Conservation (phyloP, 2,797 vertebrate species). For the Acanthornis magna region DNA sequence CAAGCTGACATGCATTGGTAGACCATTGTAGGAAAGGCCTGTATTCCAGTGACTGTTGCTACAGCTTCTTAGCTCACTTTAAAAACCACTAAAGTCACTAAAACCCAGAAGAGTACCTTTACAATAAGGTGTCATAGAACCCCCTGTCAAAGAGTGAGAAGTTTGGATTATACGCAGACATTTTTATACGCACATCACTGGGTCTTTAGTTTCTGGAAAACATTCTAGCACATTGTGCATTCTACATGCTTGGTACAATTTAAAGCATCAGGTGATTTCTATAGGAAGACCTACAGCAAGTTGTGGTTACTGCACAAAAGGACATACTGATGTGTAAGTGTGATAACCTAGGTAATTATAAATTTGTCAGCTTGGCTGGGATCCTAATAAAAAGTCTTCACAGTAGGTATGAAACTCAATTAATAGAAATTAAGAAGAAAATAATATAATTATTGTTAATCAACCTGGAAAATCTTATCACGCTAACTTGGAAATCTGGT, state of each 20-base stretch:
- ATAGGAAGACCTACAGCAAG: not conserved
- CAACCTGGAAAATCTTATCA: not conserved
- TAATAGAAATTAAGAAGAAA: slow-evolving; percentile 9
- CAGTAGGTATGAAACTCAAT: not conserved
- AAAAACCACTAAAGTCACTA: not conserved
- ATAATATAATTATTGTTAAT: not conserved
- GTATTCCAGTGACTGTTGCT: not conserved
- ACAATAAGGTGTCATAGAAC: not conserved
- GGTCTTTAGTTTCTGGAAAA: not conserved
- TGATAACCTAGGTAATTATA: not conserved
- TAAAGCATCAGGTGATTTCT: not conserved
- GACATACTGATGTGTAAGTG: not conserved
- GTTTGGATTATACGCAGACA: not conserved
- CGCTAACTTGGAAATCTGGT: not conserved
- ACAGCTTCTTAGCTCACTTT: not conserved
- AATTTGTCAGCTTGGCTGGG: not conserved
- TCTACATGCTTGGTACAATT: not conserved
- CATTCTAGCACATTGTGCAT: not conserved
- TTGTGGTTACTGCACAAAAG: not conserved
- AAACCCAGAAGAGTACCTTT: not conserved
- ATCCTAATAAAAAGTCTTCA: not conserved
- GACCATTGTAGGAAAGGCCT: not conserved
- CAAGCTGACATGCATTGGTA: not conserved
- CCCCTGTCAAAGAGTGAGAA: not conserved
- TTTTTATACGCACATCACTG: not conserved